phyloP scores from a whole-genome alignment of 1,140 invertebrate species.

The Conus betulinus region DNA sequence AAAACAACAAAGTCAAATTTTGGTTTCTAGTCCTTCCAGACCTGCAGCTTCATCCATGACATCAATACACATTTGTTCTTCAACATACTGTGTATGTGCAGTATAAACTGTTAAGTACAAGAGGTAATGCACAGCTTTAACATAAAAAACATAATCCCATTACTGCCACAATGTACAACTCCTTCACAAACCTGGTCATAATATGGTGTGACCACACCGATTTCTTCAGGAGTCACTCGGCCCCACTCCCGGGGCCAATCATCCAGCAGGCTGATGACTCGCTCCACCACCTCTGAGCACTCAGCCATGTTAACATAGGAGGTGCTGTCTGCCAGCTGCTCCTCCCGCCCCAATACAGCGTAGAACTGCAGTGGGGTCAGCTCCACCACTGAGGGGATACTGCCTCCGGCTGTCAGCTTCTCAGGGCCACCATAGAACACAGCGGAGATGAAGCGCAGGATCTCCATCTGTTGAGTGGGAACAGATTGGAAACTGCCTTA shows the following conservation, averaged over 20 bases:
- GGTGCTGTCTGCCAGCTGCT: constrained; percentile 85
- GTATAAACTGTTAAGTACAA: too few relatives aligned
- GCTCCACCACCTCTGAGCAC: constrained; percentile 85
- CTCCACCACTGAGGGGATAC: constrained; percentile 59
- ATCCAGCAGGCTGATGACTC: constrained; percentile 82
- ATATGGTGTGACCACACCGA: constrained; percentile 90
- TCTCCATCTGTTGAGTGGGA: constrained; percentile 81
- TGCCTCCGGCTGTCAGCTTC: constrained; percentile 57
- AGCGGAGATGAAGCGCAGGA: constrained; percentile 87
- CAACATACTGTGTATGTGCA: too few relatives aligned
- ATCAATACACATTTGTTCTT: too few relatives aligned
- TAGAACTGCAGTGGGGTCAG: constrained; percentile 83
- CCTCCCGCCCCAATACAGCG: constrained; percentile 80
- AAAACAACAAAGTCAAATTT: too few relatives aligned
- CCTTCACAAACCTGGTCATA: constrained; percentile 83
- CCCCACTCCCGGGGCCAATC: constrained; percentile 88
- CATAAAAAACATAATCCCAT: too few relatives aligned
- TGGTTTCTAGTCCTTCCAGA: too few relatives aligned
- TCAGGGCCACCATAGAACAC: constrained; percentile 85
- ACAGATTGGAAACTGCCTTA: too few relatives aligned
- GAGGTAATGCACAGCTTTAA: too few relatives aligned
- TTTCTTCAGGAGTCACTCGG: constrained; percentile 82
- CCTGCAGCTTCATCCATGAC: too few relatives aligned
- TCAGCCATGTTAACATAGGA: constrained; percentile 90
- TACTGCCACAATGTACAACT: too few relatives aligned